Evolutionary conservation across 2,797 vertebrate genomes (phyloP).

Genomic region (Scarus forsteni): DNA sequence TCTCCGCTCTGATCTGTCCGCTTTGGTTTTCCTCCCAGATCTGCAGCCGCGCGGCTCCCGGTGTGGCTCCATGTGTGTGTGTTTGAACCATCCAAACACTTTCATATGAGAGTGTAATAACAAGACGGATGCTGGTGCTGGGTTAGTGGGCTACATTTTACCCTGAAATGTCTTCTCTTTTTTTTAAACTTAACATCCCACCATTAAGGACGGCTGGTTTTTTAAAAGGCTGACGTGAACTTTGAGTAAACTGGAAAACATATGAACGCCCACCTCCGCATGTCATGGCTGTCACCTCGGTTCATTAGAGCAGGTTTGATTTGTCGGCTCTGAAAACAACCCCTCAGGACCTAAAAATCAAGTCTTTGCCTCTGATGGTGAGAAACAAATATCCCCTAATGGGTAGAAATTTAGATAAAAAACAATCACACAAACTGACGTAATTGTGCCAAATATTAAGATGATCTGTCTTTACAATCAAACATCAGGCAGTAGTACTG

Average conservation of each 20-base stretch:
- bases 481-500: no score
- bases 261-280: conserved; percentile 13
- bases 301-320: conserved; percentile 47
- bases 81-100: conserved; percentile 62
- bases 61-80: conserved; percentile 57
- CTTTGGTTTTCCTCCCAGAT: conserved; percentile 70
- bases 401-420: conserved; percentile 17
- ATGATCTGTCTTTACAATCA: neutral
- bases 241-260: conserved; percentile 27
- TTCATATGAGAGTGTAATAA: conserved; percentile 59
- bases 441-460: neutral
- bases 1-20: conserved; percentile 77
- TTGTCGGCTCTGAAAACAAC: conserved; percentile 35
- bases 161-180: conserved; percentile 19
- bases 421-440: conserved; percentile 6
- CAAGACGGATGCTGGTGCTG: conserved; percentile 39
- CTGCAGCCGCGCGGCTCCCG: conserved; percentile 59
- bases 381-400: conserved; percentile 2
- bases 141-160: conserved; percentile 38
- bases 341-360: conserved; percentile 31
- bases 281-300: conserved; percentile 35
- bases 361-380: conserved; percentile 6
- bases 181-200: conserved; percentile 29
- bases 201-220: conserved; percentile 17
- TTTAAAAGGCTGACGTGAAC: conserved; percentile 18